Evolutionary conservation across 2,888 invertebrate species (phyloP).

Genomic region (Phrixothrix hirtus): DNA sequence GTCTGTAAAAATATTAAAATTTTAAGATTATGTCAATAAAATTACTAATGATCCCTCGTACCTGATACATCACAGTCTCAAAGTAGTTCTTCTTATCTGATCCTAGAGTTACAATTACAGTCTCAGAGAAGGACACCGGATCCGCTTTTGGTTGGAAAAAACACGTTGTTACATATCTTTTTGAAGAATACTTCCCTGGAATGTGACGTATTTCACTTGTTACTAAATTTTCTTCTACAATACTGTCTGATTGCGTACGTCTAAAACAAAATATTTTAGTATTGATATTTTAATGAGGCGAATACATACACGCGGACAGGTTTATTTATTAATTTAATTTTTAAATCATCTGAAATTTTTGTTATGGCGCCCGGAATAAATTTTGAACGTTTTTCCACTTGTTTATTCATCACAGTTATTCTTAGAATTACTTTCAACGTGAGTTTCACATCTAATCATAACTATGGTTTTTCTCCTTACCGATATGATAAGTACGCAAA

Average conservation of each 20-base stretch:
- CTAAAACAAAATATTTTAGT: conserved; percentile 14
- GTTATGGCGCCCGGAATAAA: conserved; percentile 43
- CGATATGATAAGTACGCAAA: too few relatives aligned
- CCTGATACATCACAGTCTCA: conserved; percentile 42
- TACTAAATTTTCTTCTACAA: conserved; percentile 11
- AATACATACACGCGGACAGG: conserved; percentile 41
- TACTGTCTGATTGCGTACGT: conserved; percentile 20
- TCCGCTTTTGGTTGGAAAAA: conserved; percentile 46
- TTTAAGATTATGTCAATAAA: too few relatives aligned
- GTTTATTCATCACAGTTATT: background rate
- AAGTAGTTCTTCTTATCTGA: conserved; percentile 41
- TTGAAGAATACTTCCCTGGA: conserved; percentile 38
- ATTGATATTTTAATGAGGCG: background rate
- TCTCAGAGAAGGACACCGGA: conserved; percentile 52
- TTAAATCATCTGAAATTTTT: conserved; percentile 33
- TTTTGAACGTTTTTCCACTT: conserved; percentile 39
- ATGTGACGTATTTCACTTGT: conserved; percentile 37
- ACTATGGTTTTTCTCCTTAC: too few relatives aligned
- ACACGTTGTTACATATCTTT: conserved; percentile 50
- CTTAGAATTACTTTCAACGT: too few relatives aligned
- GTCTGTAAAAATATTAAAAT: conserved; percentile 35
- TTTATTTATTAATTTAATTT: conserved; percentile 36
- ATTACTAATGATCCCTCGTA: too few relatives aligned
- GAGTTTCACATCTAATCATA: too few relatives aligned
- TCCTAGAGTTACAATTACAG: conserved; percentile 42